Evolutionary conservation across 2,888 invertebrate species (phyloP), one percentile per base, ranked within the genome.

Genomic region (Brachycybe producta): DNA sequence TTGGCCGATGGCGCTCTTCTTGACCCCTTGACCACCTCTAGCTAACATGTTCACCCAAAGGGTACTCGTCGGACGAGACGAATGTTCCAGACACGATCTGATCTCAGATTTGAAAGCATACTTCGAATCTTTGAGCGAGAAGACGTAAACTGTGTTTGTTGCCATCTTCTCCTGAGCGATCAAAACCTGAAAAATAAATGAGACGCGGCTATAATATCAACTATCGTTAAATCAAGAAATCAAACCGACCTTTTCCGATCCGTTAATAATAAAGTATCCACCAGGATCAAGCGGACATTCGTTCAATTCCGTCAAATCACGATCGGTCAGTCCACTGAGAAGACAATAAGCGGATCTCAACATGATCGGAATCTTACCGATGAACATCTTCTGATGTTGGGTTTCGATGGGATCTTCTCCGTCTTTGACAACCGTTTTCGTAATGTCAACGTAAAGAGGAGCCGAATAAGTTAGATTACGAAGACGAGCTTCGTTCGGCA

Each of bases 91-190:
- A 63, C 87, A 88, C 0, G 97, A 97, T 36, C 98, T 75, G 59
- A 98, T 95, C 74, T 99, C 98, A 52, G 95, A 85, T 73, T 97
- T 98, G 65, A 82, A 98, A 1, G 97, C 95, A 73, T 88, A 99
- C 69, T 99, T 99, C 23, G 94, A 91, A 69, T 98, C 98, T 71
- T 98, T 98, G 90, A 98, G 94, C 61, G 90, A 85, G 65, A 99
- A 99, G 13, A 99, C 98, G 70, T 99, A 99, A 1, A 99, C 98
- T 40, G 98, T 98, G 66, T 99, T 99, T 5, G 97, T 97, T 5
- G 98, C 98, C 98, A 99, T 99, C 72, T 98, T 98, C 67, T 99
- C 98, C 68, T 99, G 98, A 1, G 98, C 98, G 66, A 99, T 98
- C 28, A 99, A 72, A 2, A 97, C 79, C 72, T 72, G 49, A 5